Evolutionary conservation across 2,113 vertebrate genomes (phyloP).

Genomic region (Pteronura brasiliensis): DNA sequence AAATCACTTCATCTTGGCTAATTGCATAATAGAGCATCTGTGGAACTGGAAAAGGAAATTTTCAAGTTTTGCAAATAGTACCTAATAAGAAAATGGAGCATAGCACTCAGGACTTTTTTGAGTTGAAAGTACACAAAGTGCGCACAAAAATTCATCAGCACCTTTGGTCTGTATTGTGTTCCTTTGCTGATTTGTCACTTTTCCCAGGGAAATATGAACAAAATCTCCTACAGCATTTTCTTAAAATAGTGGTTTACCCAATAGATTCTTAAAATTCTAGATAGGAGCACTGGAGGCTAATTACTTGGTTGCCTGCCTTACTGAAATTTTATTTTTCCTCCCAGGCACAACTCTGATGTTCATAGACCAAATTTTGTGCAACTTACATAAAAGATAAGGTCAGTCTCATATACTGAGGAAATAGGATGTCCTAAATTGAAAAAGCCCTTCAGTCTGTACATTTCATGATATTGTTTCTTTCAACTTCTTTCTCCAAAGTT

Average conservation of each 20-base stretch:
- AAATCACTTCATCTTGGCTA: background rate
- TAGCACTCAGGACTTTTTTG: background rate
- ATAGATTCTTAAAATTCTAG: background rate
- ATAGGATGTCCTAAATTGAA: background rate
- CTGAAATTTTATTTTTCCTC: background rate
- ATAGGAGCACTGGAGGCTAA: background rate
- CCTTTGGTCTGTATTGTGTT: background rate
- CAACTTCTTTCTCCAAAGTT: slow-evolving; percentile 16
- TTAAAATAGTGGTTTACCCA: background rate
- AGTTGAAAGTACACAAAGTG: background rate
- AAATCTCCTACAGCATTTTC: background rate
- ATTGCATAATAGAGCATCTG: background rate
- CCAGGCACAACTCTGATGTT: background rate
- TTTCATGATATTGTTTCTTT: slow-evolving; percentile 3
- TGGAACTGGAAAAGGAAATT: background rate
- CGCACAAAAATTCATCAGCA: background rate
- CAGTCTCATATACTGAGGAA: background rate
- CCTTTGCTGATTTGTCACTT: background rate
- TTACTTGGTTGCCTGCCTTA: background rate
- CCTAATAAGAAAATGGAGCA: background rate
- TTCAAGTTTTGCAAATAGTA: background rate
- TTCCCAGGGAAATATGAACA: background rate
- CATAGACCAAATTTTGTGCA: background rate
- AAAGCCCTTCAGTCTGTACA: background rate
- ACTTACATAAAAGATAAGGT: background rate